Base-by-base conservation (phyloP, 2,797 vertebrate genomes). In the Chaetophractus vellerosus region DNA sequence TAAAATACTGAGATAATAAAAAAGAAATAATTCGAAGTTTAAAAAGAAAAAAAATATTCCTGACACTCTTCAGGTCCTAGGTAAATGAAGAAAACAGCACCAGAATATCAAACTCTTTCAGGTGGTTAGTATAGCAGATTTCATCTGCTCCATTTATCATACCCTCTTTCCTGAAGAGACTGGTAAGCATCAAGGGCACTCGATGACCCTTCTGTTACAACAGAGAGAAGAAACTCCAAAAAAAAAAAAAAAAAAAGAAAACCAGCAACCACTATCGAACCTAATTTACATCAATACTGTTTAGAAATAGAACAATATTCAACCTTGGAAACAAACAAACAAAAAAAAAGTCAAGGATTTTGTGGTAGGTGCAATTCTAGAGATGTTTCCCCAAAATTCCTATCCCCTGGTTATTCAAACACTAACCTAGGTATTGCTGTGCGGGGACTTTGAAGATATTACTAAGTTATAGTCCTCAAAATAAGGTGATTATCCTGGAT, bases 1-100 rank as follows among this genome's bases (percentile, higher is more conserved):
- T 41, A 91, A 89, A 92, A 92, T 66, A 72, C 9, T 36, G 24
- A 85, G 23, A 75, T 48, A 68, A 76, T 71, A 38, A 90, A 92
- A 74, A 93, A 71, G 9, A 87, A 89, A 72, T 26, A 93, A 79
- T 84, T 80, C 33, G 5, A 2, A 74, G 3, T 50, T 91, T 90
- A 68, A 50, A 94, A 87, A 86, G 10, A 63, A 75, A 57, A 57
- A 48, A 50, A 55, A 52, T 57, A 83, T 12, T 91, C 36, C 10
- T n/a, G 3, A 61, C 0, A 64, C 52, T 91, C 93, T 63, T 57
- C 9, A 84, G 50, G 45, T 19, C 52, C 52, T 16, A 55, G 15
- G 52, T 16, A 55, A 55, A 55, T 55, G 52, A 55, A 55, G 52
- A 55, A 55, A 72, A 63, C 12, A 66, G 12, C 9, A 82, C 36